Base-by-base conservation (phyloP, 1,140 invertebrate species). In the Zaprionus tsacasi region DNA sequence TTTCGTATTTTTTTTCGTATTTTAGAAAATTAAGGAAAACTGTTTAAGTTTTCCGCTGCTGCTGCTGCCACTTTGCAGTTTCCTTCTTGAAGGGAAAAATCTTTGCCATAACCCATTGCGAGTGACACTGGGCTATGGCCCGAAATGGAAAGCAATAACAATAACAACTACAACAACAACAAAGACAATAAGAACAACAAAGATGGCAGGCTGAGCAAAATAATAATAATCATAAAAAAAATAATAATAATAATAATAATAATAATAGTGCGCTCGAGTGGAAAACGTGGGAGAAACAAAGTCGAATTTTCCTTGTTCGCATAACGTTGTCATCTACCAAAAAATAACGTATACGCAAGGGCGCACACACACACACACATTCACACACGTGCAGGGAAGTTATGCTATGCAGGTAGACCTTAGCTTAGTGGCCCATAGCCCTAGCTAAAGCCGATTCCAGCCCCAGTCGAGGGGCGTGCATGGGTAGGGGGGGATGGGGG, bases 231-330 rank as follows among this genome's bases (percentile, higher is more conserved):
- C 21, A 64, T 15, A 11, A 40, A 65, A 25, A n/a, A n/a, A 11
- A 60, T 21, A 45, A 60, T 40, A 52, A 64, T 56, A 43, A 60
- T 25, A 69, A 55, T 59, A 66, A 48, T 67, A 82, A 79, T 79
- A 76, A 82, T 83, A 81, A 83, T 83, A 81, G 81, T 85, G 81
- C 74, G 81, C 81, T 83, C 81, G 81, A 85, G 73, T 83, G 81
- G 81, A 85, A 83, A 83, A 85, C 81, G 77, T 83, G 69, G 69
- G 63, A 61, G 81, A 73, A 80, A 77, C 81, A 80, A 73, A 80
- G 81, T 80, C 74, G 54, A 85, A 66, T 83, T 83, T 67, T 60
- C 76, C 68, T 79, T 72, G 60, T n/a, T 40, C 38, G 43, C 55
- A 63, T 54, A 21, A 71, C 60, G 30, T 67, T 72, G 63, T 59